Percentiles rank a stretch among this genome's conserved stretches.
phyloP scores from a whole-genome alignment of 2,113 vertebrate genomes.

The Albula glossodonta region DNA sequence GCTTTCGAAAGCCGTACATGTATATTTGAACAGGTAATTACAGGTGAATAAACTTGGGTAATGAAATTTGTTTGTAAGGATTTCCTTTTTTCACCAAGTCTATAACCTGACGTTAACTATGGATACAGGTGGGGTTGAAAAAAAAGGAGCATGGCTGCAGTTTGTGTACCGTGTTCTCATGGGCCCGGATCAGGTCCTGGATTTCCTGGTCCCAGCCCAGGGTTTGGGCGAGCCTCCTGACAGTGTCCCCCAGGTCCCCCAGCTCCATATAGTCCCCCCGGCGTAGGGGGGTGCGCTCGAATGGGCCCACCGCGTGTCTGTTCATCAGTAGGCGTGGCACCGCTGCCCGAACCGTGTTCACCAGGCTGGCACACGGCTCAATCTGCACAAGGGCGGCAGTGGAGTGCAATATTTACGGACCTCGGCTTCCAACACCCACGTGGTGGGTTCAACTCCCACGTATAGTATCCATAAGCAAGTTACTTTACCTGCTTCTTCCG shows the following conservation, averaged over 20 bases:
- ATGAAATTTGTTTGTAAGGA: no score
- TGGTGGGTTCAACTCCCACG: no score
- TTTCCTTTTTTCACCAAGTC: no score
- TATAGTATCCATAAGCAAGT: no score
- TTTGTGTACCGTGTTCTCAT: slow-evolving; percentile 49
- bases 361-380: slow-evolving; percentile 73
- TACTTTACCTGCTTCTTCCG: no score
- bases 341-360: slow-evolving; percentile 68
- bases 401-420: no score
- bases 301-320: slow-evolving; percentile 67
- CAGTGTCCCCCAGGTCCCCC: slow-evolving; percentile 65
- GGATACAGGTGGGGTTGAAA: no score
- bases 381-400: slow-evolving; percentile 54
- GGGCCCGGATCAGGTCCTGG: slow-evolving; percentile 62
- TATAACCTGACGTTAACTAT: no score
- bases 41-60: no score
- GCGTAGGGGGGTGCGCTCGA: slow-evolving; percentile 58
- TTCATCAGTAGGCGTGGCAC: slow-evolving; percentile 75
- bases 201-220: slow-evolving; percentile 69
- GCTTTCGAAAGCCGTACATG: no score
- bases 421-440: no score
- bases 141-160: neutral
- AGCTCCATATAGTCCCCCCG: slow-evolving; percentile 69
- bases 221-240: slow-evolving; percentile 61
- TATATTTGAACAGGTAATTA: no score